Conservation (phyloP, 2,113 vertebrate genomes). For the Corynorhinus townsendii region DNA sequence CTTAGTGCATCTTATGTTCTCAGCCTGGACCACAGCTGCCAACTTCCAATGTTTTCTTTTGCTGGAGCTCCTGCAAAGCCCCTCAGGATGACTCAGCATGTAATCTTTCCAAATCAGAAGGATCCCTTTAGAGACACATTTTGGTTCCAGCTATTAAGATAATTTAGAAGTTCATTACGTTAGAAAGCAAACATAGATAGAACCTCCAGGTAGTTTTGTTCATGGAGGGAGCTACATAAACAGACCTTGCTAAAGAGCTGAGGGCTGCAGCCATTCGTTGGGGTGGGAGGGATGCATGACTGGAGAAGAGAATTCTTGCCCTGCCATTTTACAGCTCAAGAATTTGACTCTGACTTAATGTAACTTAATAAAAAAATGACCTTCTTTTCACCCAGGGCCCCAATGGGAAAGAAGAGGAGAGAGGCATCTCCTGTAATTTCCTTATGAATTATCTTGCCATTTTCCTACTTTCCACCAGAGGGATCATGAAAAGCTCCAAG, state of each 20-base stretch:
- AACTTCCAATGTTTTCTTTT: neutral
- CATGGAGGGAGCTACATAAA: neutral
- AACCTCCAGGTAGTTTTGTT: neutral
- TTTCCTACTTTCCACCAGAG: neutral
- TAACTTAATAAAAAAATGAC: neutral
- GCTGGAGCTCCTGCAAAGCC: neutral
- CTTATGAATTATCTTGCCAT: neutral
- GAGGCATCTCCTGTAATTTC: neutral
- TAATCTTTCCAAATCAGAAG: neutral
- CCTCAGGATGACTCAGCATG: neutral
- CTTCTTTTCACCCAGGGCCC: neutral
- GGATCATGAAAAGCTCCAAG: neutral
- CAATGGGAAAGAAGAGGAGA: neutral
- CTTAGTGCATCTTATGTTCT: neutral
- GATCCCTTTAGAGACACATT: neutral
- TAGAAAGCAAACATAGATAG: neutral
- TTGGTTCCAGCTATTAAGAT: neutral
- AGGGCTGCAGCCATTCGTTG: neutral
- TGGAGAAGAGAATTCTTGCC: neutral
- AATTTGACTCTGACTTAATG: neutral
- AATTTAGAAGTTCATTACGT: neutral
- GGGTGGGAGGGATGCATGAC: neutral
- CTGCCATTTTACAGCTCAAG: neutral
- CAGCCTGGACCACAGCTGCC: neutral
- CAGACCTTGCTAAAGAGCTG: neutral